Percentiles rank a stretch among this genome's conserved stretches.
These are phyloP conservation scores for Rhaphigaster nebulosa DNA, from an alignment of 2,888 invertebrate species.

Conservation along the genomic window DNA sequence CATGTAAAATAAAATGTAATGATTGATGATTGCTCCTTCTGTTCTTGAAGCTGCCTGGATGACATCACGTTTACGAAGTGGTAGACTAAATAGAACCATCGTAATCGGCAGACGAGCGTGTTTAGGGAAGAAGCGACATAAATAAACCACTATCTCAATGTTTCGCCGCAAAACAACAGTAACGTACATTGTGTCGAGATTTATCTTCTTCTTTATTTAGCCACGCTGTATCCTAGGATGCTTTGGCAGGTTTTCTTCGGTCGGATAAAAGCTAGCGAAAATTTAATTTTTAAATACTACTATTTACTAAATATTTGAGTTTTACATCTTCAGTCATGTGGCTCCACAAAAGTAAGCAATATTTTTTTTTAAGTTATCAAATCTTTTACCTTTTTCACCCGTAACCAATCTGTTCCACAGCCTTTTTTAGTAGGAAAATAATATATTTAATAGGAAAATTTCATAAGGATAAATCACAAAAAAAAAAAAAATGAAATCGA, in stretches of 20 bases:
- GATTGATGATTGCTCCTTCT: neutral
- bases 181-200: neutral
- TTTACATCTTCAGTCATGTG: neutral
- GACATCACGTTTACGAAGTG: neutral
- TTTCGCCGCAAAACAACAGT: neutral
- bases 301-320: neutral
- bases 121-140: neutral
- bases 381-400: too few relatives aligned
- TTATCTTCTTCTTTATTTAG: constrained; percentile 8
- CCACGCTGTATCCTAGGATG: neutral
- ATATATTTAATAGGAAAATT: too few relatives aligned
- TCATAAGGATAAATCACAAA: too few relatives aligned
- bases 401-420: too few relatives aligned
- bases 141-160: constrained; percentile 27
- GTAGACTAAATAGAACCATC: neutral
- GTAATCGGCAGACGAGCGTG: neutral
- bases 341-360: too few relatives aligned
- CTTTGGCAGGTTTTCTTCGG: neutral
- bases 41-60: neutral
- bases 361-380: too few relatives aligned
- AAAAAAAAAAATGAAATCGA: too few relatives aligned
- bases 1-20: too few relatives aligned
- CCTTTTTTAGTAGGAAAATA: neutral
- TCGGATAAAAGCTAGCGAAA: neutral
- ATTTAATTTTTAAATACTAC: neutral